Evolutionary conservation across 2,888 invertebrate genomes (phyloP).

Genomic region (Latrodectus elegans): DNA sequence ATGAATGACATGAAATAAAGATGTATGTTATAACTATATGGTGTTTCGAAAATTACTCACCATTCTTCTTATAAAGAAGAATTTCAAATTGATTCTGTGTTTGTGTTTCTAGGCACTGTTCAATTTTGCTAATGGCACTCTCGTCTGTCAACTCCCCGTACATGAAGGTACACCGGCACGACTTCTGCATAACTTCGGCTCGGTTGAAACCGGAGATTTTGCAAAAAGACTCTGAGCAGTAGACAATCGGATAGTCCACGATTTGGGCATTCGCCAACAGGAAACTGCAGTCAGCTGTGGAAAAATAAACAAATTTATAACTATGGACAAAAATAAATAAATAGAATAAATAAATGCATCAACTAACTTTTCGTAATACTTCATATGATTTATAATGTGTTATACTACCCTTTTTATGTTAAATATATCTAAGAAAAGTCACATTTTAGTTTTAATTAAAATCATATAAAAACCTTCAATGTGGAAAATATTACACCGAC

Average conservation of each 20-base stretch:
- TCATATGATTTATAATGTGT: too few species aligned
- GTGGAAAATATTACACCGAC: too few species aligned
- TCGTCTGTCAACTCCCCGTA: conserved; percentile 99
- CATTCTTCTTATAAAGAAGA: conserved; percentile 99
- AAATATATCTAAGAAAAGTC: too few species aligned
- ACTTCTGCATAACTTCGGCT: conserved; percentile 87
- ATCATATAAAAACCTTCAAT: too few species aligned
- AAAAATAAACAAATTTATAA: conserved; percentile 19
- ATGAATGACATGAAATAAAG: too few species aligned
- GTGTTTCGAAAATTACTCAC: conserved; percentile 81
- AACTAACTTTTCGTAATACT: too few species aligned
- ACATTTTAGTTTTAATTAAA: too few species aligned
- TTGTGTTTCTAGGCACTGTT: conserved; percentile 95
- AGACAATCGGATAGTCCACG: conserved; percentile 99
- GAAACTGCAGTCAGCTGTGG: conserved; percentile 97
- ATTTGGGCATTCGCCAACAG: conserved; percentile 99
- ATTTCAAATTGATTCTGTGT: conserved; percentile 99
- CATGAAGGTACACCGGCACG: conserved; percentile 88
- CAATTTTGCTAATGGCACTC: conserved; percentile 93
- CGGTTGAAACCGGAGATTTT: conserved; percentile 99
- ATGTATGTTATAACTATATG: too few species aligned
- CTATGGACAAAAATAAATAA: background rate
- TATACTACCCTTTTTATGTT: too few species aligned
- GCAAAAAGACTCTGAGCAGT: conserved; percentile 99
- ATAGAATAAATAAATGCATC: background rate